Evolutionary conservation across 2,113 vertebrate genomes (phyloP).

Genomic region (Hippocampus barbouri): DNA sequence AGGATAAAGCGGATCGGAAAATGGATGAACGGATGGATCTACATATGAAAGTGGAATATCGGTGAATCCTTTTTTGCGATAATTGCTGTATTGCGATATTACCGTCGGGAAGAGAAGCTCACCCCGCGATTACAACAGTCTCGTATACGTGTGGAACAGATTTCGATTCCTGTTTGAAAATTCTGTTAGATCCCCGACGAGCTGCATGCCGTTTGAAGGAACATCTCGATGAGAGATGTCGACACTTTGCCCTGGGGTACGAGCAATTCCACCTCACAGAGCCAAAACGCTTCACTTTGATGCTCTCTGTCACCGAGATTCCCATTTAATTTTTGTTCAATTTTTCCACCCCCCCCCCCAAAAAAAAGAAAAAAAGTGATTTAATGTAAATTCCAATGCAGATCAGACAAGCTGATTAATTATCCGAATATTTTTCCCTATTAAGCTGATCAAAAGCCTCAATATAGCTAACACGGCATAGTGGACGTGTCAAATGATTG

Average conservation of each 20-base stretch:
- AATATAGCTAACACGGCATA: constrained; percentile 16
- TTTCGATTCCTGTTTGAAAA: too few species aligned
- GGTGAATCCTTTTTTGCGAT: background rate
- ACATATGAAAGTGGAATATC: background rate
- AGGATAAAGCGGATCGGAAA: too few species aligned
- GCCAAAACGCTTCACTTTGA: constrained; percentile 21
- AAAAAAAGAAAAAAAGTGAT: background rate
- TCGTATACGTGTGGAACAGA: too few species aligned
- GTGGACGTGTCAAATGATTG: constrained; percentile 44
- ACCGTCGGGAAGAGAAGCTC: background rate
- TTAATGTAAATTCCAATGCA: background rate
- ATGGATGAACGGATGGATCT: too few species aligned
- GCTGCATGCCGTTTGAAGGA: background rate
- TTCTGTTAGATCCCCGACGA: background rate
- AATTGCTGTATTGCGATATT: background rate
- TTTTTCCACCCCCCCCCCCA: too few species aligned
- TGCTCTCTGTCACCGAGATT: constrained; percentile 7
- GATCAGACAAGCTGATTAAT: constrained; percentile 5
- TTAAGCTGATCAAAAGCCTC: background rate
- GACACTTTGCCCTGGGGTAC: constrained; percentile 16
- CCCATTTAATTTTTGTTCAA: background rate
- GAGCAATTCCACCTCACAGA: constrained; percentile 30
- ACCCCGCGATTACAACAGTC: too few species aligned
- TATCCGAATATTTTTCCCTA: background rate
- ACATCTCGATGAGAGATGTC: background rate